A percentile compares a stretch with the other conserved stretches of the same genome.
phyloP scores from a whole-genome alignment of 2,797 vertebrate species.

The Cetoscarus ocellatus region DNA sequence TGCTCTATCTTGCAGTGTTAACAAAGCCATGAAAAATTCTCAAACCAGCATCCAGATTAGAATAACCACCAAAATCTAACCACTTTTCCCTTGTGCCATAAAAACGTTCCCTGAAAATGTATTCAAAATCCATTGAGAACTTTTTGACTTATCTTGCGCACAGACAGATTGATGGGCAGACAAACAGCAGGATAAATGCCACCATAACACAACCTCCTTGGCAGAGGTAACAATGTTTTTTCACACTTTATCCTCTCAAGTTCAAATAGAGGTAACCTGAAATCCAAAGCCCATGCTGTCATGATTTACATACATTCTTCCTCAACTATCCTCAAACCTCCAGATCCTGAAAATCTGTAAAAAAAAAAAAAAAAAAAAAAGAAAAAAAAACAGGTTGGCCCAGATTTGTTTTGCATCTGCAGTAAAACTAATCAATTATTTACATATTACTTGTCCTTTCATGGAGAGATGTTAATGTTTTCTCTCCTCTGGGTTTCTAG shows the following conservation, averaged over 20 bases:
- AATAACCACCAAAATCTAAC: too few relatives aligned
- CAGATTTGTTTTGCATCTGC: slow-evolving; percentile 34
- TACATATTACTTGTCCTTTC: slow-evolving; percentile 36
- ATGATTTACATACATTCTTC: not conserved
- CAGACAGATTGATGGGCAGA: too few relatives aligned
- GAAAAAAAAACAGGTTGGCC: slow-evolving; percentile 31
- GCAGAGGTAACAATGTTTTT: not conserved
- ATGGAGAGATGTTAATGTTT: slow-evolving; percentile 20
- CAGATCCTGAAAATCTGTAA: slow-evolving; percentile 10
- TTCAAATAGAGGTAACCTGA: not conserved
- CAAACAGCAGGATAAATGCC: too few relatives aligned
- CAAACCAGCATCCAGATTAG: too few relatives aligned
- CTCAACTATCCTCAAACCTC: slow-evolving; percentile 24
- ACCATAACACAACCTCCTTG: too few relatives aligned
- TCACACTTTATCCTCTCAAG: not conserved
- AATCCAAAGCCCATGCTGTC: not conserved
- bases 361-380: too few relatives aligned
- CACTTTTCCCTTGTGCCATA: too few relatives aligned
- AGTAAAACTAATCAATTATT: slow-evolving; percentile 58
- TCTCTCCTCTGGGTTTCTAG: slow-evolving; percentile 18
- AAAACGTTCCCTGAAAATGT: too few relatives aligned
- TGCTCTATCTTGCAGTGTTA: too few relatives aligned
- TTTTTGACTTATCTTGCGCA: too few relatives aligned
- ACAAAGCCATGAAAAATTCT: too few relatives aligned
- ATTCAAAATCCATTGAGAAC: too few relatives aligned